A percentile compares a stretch with the other conserved stretches of the same genome.
Evolutionary conservation across 2,888 invertebrate species (phyloP).

Genomic region (Pseudeuparius sepicola): DNA sequence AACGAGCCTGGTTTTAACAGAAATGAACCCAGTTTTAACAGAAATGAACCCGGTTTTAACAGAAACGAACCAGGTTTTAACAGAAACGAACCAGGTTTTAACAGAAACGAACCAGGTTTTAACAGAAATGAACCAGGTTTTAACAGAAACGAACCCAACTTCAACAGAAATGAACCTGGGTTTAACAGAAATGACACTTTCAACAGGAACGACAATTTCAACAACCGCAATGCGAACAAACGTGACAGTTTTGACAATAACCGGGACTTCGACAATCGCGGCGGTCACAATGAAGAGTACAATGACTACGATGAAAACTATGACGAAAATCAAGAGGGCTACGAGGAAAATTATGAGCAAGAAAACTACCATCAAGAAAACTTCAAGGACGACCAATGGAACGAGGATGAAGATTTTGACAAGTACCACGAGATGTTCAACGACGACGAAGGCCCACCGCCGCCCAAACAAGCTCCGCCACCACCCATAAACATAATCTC

Average conservation of each 20-base stretch:
- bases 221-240: too few relatives aligned
- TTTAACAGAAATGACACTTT: background rate
- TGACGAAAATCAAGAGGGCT: slow-evolving; percentile 1
- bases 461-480: background rate
- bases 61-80: too few relatives aligned
- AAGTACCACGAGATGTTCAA: slow-evolving; percentile 25
- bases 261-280: background rate
- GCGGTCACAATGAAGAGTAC: background rate
- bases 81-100: too few relatives aligned
- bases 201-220: slow-evolving; percentile 5
- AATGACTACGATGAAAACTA: slow-evolving; percentile 4
- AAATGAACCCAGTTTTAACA: too few relatives aligned
- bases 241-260: too few relatives aligned
- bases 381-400: slow-evolving; percentile 21
- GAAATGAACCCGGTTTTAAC: too few relatives aligned
- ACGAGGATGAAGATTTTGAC: slow-evolving; percentile 26
- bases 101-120: too few relatives aligned
- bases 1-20: too few relatives aligned
- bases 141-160: too few relatives aligned
- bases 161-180: too few relatives aligned
- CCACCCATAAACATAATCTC: background rate
- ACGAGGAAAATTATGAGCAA: slow-evolving; percentile 1
- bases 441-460: slow-evolving; percentile 19
- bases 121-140: too few relatives aligned
- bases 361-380: slow-evolving; percentile 9